phyloP scores from a whole-genome alignment of 2,113 vertebrate species.

The Castor canadensis region DNA sequence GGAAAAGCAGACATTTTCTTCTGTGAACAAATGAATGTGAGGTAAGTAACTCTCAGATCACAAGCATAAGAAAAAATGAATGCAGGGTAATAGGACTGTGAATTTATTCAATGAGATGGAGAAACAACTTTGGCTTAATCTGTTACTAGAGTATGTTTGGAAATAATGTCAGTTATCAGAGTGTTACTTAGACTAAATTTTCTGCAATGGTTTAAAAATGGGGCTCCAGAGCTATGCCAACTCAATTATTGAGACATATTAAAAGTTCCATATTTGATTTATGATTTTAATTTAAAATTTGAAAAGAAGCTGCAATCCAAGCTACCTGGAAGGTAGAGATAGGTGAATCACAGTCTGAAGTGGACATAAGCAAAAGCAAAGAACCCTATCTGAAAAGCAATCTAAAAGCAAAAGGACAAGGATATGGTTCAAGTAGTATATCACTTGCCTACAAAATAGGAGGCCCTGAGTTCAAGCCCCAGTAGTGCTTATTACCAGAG shows the following conservation, averaged over 20 bases:
- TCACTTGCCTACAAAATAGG: no score
- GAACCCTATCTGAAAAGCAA: no score
- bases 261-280: background rate
- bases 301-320: no score
- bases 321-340: no score
- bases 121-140: background rate
- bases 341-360: no score
- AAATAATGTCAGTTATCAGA: background rate
- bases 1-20: background rate
- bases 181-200: background rate
- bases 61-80: background rate
- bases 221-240: background rate
- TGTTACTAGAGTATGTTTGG: background rate
- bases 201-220: background rate
- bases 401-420: no score
- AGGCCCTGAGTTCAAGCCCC: no score
- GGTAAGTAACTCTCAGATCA: background rate
- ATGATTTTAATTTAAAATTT: background rate
- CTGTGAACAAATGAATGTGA: background rate
- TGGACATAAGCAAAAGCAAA: no score
- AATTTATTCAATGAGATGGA: background rate
- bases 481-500: background rate
- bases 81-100: background rate
- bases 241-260: background rate
- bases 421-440: no score